A percentile compares a stretch with the other conserved stretches of the same genome.
Conservation (phyloP, 2,797 vertebrate species). For the Typhlichthys subterraneus region DNA sequence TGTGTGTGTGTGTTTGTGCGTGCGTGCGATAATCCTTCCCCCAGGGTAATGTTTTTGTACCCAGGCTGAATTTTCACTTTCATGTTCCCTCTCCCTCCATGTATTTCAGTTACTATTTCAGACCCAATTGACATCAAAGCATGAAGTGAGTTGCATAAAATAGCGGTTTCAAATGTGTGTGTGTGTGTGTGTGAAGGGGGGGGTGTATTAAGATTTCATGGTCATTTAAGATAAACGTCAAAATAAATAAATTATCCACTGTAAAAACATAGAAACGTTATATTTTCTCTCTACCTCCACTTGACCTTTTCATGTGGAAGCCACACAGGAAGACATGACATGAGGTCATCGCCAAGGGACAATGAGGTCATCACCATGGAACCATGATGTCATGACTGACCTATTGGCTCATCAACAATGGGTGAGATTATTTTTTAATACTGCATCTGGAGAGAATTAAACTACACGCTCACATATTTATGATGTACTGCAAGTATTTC, state of each 20-base stretch:
- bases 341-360: constrained; percentile 59
- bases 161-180: neutral
- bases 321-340: constrained; percentile 32
- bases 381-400: too few relatives aligned
- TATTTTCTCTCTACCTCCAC: neutral
- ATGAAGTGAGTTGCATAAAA: neutral
- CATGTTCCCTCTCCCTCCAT: neutral
- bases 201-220: too few relatives aligned
- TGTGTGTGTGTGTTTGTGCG: neutral
- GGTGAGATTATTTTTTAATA: too few relatives aligned
- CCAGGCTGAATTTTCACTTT: constrained; percentile 11
- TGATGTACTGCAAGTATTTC: too few relatives aligned
- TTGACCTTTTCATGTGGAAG: neutral
- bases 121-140: neutral
- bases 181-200: neutral
- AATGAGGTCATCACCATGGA: constrained; percentile 1
- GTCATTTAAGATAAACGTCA: too few relatives aligned
- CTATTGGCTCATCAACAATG: too few relatives aligned
- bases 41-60: constrained; percentile 41
- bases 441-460: too few relatives aligned
- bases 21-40: constrained; percentile 20
- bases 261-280: too few relatives aligned
- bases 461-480: too few relatives aligned
- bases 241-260: too few relatives aligned
- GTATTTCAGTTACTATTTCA: neutral